phyloP scores from a whole-genome alignment of 2,888 invertebrate genomes.

The Scaptodrosophila latifasciaeformis region DNA sequence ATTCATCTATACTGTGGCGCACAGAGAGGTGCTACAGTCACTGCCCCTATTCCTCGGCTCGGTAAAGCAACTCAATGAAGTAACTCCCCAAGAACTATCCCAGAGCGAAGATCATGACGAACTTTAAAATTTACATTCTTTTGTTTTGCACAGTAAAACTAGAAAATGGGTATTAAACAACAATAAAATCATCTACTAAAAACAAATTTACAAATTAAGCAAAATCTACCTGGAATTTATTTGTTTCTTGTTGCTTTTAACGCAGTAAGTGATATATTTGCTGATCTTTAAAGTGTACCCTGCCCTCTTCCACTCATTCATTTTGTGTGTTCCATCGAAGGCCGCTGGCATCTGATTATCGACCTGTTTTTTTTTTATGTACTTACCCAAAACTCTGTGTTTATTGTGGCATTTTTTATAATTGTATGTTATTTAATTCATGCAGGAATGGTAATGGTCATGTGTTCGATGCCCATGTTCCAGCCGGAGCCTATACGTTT shows the following conservation, averaged over 20 bases:
- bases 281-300: slow-evolving; percentile 3
- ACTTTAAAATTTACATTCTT: slow-evolving; percentile 24
- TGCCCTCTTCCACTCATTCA: slow-evolving; percentile 11
- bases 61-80: slow-evolving; percentile 31
- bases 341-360: neutral
- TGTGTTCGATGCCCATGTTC: slow-evolving; percentile 28
- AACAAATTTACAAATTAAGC: neutral
- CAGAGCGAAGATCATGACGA: slow-evolving; percentile 44
- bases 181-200: slow-evolving; percentile 26
- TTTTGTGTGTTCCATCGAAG: slow-evolving; percentile 9
- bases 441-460: slow-evolving; percentile 30
- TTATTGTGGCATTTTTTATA: neutral
- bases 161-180: slow-evolving; percentile 19
- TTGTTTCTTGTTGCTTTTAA: neutral
- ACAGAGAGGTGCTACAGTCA: slow-evolving; percentile 27
- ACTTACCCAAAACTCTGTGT: slow-evolving; percentile 12
- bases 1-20: slow-evolving; percentile 57
- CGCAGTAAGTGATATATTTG: neutral
- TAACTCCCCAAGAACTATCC: slow-evolving; percentile 3
- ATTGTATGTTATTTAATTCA: slow-evolving; percentile 17
- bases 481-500: slow-evolving; percentile 36
- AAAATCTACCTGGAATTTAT: slow-evolving; percentile 2
- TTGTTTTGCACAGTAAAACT: slow-evolving; percentile 3
- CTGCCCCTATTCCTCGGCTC: slow-evolving; percentile 53
- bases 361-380: neutral